A percentile compares a stretch with the other conserved stretches of the same genome.
phyloP scores from a whole-genome alignment of 2,113 vertebrate genomes.

The Sylvicapra grimmia region DNA sequence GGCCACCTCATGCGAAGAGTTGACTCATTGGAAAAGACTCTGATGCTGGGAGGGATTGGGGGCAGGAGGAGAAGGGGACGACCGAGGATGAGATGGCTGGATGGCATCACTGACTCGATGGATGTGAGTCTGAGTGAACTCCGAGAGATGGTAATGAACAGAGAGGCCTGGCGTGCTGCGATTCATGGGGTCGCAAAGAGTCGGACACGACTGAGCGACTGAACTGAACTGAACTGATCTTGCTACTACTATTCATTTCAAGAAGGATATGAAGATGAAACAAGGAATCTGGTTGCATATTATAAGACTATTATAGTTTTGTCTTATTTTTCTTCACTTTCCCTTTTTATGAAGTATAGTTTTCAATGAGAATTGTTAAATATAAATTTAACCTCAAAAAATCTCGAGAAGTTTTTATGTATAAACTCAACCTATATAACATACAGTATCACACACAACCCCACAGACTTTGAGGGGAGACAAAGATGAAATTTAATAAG shows the following conservation, averaged over 20 bases:
- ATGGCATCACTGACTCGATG: too few species aligned
- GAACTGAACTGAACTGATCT: too few species aligned
- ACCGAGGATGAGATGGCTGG: too few species aligned
- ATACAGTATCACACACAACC: not conserved
- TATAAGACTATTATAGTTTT: not conserved
- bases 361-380: not conserved
- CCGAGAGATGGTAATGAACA: too few species aligned
- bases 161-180: too few species aligned
- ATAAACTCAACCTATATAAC: not conserved
- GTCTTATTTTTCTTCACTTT: not conserved
- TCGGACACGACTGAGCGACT: too few species aligned
- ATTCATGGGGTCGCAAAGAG: too few species aligned
- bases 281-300: not conserved
- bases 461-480: not conserved
- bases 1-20: too few species aligned
- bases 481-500: not conserved
- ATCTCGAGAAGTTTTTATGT: not conserved
- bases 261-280: not conserved
- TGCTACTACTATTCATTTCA: not conserved
- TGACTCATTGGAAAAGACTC: too few species aligned
- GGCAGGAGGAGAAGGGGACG: too few species aligned
- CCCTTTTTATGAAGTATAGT: not conserved
- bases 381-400: not conserved
- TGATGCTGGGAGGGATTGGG: too few species aligned
- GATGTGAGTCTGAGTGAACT: too few species aligned